phyloP scores from a whole-genome alignment of 2,888 invertebrate species.

The Graphium colonna region DNA sequence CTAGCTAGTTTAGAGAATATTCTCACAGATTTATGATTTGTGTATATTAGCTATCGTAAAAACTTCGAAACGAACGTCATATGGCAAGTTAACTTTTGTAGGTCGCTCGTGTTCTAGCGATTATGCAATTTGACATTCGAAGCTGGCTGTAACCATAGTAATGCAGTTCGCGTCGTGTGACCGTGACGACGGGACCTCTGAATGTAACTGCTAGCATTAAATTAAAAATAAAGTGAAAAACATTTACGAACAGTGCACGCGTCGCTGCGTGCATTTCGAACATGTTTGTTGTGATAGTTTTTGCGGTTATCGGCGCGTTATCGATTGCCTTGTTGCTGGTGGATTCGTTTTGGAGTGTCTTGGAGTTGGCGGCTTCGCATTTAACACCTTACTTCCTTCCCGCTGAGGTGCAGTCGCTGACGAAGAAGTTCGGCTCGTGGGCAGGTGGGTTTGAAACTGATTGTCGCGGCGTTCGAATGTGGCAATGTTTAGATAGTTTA shows the following conservation, averaged over 20 bases:
- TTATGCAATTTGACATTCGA: conserved; percentile 27
- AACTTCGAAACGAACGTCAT: neutral
- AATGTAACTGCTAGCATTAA: neutral
- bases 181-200: conserved; percentile 32
- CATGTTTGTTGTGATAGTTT: conserved; percentile 39
- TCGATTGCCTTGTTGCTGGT: conserved; percentile 69
- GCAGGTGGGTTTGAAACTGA: conserved; percentile 84
- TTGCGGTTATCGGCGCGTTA: conserved; percentile 76
- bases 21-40: conserved; percentile 1
- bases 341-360: conserved; percentile 81
- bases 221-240: conserved; percentile 13
- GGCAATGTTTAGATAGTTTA: conserved; percentile 9
- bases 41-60: neutral
- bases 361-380: conserved; percentile 80
- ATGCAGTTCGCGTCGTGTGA: conserved; percentile 38
- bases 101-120: conserved; percentile 30
- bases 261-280: neutral
- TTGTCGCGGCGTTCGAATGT: neutral
- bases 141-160: conserved; percentile 25
- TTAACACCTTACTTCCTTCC: conserved; percentile 85
- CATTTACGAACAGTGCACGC: neutral
- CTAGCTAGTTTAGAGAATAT: conserved; percentile 5
- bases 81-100: conserved; percentile 30
- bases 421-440: conserved; percentile 90
- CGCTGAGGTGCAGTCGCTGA: conserved; percentile 78